Conservation (phyloP, 2,797 vertebrate genomes). For the Manis pentadactyla region DNA sequence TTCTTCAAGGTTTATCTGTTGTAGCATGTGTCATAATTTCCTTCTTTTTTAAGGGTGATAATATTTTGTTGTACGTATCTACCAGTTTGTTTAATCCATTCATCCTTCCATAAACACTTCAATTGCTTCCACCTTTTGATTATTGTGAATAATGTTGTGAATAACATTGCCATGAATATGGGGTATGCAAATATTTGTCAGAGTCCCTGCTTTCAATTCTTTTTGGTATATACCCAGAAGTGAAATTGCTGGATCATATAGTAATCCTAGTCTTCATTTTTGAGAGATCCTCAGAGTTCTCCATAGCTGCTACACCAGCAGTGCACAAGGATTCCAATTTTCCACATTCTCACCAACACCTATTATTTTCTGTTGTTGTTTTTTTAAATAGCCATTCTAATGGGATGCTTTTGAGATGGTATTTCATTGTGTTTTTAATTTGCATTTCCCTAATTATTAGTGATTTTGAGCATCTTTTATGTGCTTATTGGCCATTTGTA, state of each 20-base stretch:
- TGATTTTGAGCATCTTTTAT: background rate
- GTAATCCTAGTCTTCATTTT: constrained; percentile 5
- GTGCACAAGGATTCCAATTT: background rate
- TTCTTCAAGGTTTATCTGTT: background rate
- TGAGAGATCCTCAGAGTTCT: background rate
- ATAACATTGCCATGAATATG: background rate
- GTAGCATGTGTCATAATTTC: background rate
- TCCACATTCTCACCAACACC: background rate
- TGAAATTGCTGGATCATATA: background rate
- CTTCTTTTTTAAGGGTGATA: background rate
- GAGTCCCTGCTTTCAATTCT: background rate
- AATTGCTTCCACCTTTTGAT: background rate
- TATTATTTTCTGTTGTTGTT: background rate
- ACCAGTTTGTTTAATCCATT: background rate
- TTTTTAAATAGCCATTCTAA: background rate
- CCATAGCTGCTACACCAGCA: background rate
- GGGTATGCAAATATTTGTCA: background rate
- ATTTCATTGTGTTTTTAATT: background rate
- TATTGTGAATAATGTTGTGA: background rate
- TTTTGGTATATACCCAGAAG: background rate
- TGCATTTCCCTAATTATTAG: background rate
- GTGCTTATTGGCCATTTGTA: background rate
- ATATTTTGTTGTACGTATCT: background rate
- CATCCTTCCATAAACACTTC: background rate
- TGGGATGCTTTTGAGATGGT: background rate